phyloP scores from a whole-genome alignment of 2,797 vertebrate species.

The Melanotaenia parkinsoni region DNA sequence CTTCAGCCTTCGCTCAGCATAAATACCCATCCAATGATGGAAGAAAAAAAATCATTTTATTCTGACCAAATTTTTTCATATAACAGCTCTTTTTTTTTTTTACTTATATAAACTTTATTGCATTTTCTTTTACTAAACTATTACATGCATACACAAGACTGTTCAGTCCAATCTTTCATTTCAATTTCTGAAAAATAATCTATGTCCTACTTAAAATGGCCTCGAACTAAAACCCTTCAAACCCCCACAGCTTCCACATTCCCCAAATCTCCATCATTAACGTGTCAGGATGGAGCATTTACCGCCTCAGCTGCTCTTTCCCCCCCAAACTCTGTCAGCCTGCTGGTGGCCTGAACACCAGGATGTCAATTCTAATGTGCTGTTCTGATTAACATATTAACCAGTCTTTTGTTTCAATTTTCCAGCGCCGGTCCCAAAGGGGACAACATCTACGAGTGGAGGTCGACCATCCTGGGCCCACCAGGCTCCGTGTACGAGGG shows the following conservation, averaged over 20 bases:
- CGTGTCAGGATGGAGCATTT: conserved; percentile 56
- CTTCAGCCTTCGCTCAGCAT: conserved; percentile 57
- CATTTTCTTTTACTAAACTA: conserved; percentile 2
- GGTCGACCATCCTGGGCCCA: conserved; percentile 94
- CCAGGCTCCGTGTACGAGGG: conserved; percentile 96
- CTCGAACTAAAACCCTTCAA: conserved; percentile 37
- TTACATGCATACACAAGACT: neutral
- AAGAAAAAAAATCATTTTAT: neutral
- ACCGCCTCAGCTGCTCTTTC: conserved; percentile 28
- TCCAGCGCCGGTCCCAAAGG: conserved; percentile 92
- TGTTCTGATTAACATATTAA: conserved; percentile 58
- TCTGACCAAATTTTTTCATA: neutral
- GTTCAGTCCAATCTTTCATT: conserved; percentile 5
- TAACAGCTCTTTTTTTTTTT: too few species aligned
- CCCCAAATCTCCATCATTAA: conserved; percentile 58
- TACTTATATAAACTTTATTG: neutral
- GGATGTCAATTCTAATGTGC: conserved; percentile 27
- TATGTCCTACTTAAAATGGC: conserved; percentile 43
- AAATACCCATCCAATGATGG: conserved; percentile 49
- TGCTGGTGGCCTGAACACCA: conserved; percentile 36
- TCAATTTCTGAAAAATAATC: conserved; percentile 35
- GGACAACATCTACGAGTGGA: conserved; percentile 96
- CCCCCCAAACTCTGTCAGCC: conserved; percentile 6
- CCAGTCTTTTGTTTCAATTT: conserved; percentile 53
- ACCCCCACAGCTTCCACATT: conserved; percentile 30